These are phyloP conservation scores for Mamestra brassicae DNA, from an alignment of 2,888 invertebrate species.

Conservation along the genomic window DNA sequence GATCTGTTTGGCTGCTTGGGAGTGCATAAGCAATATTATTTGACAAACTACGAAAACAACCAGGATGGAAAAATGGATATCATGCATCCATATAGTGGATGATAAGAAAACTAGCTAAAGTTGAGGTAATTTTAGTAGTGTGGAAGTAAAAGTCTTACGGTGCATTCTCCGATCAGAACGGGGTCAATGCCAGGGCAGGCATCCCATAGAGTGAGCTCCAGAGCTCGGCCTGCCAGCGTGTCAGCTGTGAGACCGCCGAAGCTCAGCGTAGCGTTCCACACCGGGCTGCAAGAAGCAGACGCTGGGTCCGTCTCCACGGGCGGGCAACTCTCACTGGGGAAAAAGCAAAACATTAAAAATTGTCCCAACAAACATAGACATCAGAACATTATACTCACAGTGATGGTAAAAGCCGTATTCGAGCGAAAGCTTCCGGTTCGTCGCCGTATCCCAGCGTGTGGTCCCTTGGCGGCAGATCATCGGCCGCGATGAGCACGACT, in stretches of 20 bases:
- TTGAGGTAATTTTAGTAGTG: too few relatives aligned
- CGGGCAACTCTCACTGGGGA: constrained; percentile 93
- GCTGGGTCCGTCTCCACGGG: constrained; percentile 96
- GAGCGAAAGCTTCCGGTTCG: constrained; percentile 96
- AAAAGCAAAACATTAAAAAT: not conserved
- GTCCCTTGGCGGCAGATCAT: constrained; percentile 95
- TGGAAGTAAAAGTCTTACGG: constrained; percentile 80
- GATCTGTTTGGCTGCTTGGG: too few relatives aligned
- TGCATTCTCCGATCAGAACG: constrained; percentile 95
- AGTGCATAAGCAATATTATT: too few relatives aligned
- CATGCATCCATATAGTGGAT: too few relatives aligned
- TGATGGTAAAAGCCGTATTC: constrained; percentile 94
- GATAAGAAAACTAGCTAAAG: too few relatives aligned
- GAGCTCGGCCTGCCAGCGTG: constrained; percentile 94
- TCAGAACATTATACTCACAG: constrained; percentile 91
- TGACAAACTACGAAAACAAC: too few relatives aligned
- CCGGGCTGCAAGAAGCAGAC: constrained; percentile 96
- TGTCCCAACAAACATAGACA: not conserved
- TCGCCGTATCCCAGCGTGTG: constrained; percentile 94
- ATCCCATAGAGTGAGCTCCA: constrained; percentile 97
- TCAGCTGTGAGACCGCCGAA: constrained; percentile 95
- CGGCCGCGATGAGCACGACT: constrained; percentile 96
- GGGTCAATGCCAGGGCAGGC: constrained; percentile 95
- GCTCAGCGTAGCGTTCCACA: constrained; percentile 97
- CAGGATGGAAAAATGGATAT: too few relatives aligned